Evolutionary conservation across 2,797 vertebrate genomes (phyloP).

Genomic region (Anguilla megastoma): DNA sequence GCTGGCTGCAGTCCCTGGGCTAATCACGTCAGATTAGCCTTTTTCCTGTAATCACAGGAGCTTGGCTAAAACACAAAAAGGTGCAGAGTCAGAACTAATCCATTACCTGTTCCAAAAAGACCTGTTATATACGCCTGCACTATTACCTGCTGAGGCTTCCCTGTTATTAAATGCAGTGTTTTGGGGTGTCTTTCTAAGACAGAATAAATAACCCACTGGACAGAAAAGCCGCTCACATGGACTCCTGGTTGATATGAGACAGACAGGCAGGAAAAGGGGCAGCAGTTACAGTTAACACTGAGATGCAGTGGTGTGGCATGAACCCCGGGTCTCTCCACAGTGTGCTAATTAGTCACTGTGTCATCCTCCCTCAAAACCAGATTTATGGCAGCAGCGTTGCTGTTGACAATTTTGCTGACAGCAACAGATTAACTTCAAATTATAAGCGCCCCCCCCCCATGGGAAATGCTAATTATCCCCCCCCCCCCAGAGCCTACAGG

Average conservation of each 20-base stretch:
- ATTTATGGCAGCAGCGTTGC: conserved; percentile 13
- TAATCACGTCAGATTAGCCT: neutral
- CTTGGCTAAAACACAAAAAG: neutral
- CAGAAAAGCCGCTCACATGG: neutral
- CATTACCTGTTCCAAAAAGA: neutral
- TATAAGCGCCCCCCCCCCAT: conserved; percentile 37
- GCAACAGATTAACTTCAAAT: conserved; percentile 48
- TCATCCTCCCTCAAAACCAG: conserved; percentile 14
- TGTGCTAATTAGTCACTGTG: neutral
- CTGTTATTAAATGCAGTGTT: neutral
- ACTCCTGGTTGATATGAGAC: neutral
- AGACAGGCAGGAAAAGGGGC: neutral
- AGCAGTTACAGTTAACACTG: neutral
- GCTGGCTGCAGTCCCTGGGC: neutral
- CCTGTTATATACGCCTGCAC: neutral
- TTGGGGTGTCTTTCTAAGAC: neutral
- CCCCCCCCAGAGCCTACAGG: neutral
- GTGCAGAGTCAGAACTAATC: neutral
- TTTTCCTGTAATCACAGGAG: neutral
- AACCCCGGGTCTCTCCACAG: neutral
- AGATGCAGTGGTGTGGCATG: neutral
- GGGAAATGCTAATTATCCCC: conserved; percentile 13
- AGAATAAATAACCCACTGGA: neutral
- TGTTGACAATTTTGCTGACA: conserved; percentile 45
- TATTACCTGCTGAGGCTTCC: neutral